These are phyloP conservation scores for Momotus momota DNA, from an alignment of 2,797 vertebrate genomes.

Conservation along the genomic window DNA sequence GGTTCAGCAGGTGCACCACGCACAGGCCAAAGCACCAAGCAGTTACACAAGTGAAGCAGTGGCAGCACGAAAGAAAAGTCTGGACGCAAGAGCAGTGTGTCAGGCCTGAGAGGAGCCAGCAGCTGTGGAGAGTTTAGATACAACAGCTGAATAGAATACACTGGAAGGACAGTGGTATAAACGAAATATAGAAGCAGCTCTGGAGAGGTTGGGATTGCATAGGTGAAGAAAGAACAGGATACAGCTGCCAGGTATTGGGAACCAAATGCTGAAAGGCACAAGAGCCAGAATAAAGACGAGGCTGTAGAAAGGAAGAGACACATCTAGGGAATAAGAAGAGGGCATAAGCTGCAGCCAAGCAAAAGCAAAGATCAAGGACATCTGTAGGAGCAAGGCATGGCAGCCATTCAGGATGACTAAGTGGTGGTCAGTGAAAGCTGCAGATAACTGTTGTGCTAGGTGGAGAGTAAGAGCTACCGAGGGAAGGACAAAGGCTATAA, in stretches of 20 bases:
- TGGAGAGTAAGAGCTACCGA: neutral
- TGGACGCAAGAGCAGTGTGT: neutral
- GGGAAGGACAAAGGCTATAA: neutral
- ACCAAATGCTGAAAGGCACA: neutral
- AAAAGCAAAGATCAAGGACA: neutral
- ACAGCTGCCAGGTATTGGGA: neutral
- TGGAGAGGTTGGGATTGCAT: neutral
- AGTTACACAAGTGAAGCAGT: neutral
- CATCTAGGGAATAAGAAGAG: neutral
- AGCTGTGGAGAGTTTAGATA: neutral
- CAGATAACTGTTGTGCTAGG: neutral
- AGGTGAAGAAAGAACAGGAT: neutral
- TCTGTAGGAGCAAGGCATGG: neutral
- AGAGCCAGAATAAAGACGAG: neutral
- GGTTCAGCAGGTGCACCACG: neutral
- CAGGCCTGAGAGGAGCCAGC: neutral
- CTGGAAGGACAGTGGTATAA: neutral
- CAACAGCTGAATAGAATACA: neutral
- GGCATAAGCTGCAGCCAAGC: neutral
- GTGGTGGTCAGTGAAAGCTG: neutral
- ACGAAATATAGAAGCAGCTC: neutral
- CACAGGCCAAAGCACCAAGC: neutral
- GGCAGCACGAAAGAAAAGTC: rapidly evolving
- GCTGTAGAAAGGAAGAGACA: neutral
- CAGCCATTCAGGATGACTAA: neutral